A percentile compares a stretch with the other conserved stretches of the same genome.
Evolutionary conservation across 2,113 vertebrate species (phyloP).

Genomic region (Pterophyllum scalare): DNA sequence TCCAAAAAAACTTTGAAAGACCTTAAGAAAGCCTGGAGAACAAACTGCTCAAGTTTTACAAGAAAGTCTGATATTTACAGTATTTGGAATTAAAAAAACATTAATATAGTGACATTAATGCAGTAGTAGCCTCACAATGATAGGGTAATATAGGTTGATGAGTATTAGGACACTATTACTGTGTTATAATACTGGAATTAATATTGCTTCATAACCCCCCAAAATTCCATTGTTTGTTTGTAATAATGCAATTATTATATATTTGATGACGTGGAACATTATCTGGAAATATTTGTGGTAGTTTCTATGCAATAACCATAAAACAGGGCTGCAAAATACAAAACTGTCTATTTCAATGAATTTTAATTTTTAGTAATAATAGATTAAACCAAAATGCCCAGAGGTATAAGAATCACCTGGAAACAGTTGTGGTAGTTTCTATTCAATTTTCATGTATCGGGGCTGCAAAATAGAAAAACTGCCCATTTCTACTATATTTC

Average conservation of each 20-base stretch:
- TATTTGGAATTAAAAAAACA: not conserved
- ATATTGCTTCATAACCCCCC: not conserved
- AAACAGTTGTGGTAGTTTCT: not conserved
- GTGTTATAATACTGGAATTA: not conserved
- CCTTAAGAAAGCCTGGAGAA: too few species aligned
- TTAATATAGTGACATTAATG: not conserved
- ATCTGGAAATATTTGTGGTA: not conserved
- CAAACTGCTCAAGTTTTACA: too few species aligned
- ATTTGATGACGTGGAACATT: too few species aligned
- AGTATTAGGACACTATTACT: not conserved
- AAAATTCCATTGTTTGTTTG: not conserved
- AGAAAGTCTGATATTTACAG: not conserved
- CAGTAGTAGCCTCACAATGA: not conserved
- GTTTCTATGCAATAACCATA: not conserved
- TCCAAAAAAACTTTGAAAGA: too few species aligned
- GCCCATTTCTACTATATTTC: not conserved
- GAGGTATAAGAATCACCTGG: too few species aligned
- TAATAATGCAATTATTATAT: too few species aligned
- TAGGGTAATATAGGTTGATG: too few species aligned
- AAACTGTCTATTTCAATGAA: not conserved
- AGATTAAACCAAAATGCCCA: too few species aligned
- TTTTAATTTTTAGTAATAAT: not conserved
- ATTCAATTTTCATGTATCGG: not conserved
- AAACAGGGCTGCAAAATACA: not conserved
- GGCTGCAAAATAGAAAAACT: not conserved